Base-by-base conservation (phyloP, 2,797 vertebrate species). In the Adrianichthys oophorus region DNA sequence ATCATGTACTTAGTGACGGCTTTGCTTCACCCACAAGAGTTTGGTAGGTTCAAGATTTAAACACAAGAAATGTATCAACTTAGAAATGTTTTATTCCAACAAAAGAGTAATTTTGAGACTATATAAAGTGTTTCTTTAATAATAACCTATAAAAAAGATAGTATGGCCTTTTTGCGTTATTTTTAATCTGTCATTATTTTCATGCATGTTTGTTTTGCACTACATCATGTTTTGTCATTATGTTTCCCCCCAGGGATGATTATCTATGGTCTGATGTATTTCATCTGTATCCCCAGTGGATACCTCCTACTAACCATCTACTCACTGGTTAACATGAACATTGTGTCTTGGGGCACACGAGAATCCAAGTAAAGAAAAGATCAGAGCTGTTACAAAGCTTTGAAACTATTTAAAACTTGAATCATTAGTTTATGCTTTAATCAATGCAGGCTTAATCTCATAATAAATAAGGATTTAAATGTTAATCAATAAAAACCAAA, bases 301-400 rank as follows among this genome's bases (percentile, higher is more conserved):
- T 94, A 94, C 76, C 92, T 94, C 48, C 85, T 94, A 1, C 83
- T 94, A 29, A 92, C 90, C 56, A 94, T 93, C 77, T 94, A 94
- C 79, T 92, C 92, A 3, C 74, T 94, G 71, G 92, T 94, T 64
- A 94, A 94, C 87, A 93, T 94, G 92, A 59, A 93, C 76, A 68
- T 66, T 42, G 92, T 94, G 24, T 85, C 93, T 37, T 94, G 93
- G 93, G 93, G 93, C 42, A 94, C 93, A 43, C 87, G 93, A 10
- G 93, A 94, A 73, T 59, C 91, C 53, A 90, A 92, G 85, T 90
- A 88, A 83, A 66, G 46, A 6, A 21, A 42, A 32, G 5, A 58
- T 44, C n/a, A 18, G 1, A 51, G 32, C 12, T 41, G 4, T 45
- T 49, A 41, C 5, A 48, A 1, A 15, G 4, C 44, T 37, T 37